phyloP scores from a whole-genome alignment of 2,888 invertebrate species.

The Sarcophaga rosellei region DNA sequence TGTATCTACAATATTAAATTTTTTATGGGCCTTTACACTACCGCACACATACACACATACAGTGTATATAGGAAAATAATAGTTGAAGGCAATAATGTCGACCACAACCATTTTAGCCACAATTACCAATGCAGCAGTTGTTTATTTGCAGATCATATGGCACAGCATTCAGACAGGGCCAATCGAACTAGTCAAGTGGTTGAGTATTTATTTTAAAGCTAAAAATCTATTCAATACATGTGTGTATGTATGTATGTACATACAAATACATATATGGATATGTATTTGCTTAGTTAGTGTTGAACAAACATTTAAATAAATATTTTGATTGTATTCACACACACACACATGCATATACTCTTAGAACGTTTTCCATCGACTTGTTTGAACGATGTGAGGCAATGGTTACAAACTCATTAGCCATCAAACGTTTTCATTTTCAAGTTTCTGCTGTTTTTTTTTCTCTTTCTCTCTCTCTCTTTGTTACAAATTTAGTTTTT shows the following conservation, averaged over 20 bases:
- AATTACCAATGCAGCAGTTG: conserved; percentile 68
- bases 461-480: neutral
- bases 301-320: conserved; percentile 51
- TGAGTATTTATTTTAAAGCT: conserved; percentile 50
- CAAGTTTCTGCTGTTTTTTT: neutral
- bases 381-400: conserved; percentile 15
- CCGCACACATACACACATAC: neutral
- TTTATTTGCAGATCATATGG: conserved; percentile 63
- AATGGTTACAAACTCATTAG: conserved; percentile 44
- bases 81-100: conserved; percentile 18
- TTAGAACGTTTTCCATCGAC: conserved; percentile 11
- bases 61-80: neutral
- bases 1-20: neutral
- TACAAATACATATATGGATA: neutral
- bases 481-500: conserved; percentile 17
- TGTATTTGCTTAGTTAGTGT: conserved; percentile 53
- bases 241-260: neutral
- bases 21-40: neutral
- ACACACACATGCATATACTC: neutral
- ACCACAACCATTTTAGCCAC: conserved; percentile 64
- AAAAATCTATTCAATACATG: neutral
- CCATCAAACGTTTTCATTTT: conserved; percentile 40
- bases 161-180: conserved; percentile 1
- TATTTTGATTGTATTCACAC: conserved; percentile 47
- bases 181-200: conserved; percentile 53